phyloP scores from a whole-genome alignment of 1,140 invertebrate genomes.

The Drosophila aff. region DNA sequence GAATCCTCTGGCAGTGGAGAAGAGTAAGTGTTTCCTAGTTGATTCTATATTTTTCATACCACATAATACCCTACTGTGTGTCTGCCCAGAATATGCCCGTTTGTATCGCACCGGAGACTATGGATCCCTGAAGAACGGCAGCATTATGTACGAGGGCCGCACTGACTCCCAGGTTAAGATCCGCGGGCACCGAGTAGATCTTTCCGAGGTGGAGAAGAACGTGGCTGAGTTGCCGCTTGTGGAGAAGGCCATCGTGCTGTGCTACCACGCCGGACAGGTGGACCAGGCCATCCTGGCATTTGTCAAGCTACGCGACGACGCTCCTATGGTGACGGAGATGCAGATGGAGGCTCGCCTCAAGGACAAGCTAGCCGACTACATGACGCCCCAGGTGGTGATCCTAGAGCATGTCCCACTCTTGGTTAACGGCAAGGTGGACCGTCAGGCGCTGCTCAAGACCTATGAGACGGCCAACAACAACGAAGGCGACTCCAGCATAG shows the following conservation, averaged over 20 bases:
- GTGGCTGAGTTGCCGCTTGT: constrained; percentile 79
- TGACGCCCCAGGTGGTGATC: constrained; percentile 91
- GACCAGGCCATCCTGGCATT: constrained; percentile 91
- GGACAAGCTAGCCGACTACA: constrained; percentile 89
- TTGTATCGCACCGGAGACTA: constrained; percentile 94
- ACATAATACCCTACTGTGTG: no score
- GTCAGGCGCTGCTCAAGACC: constrained; percentile 90
- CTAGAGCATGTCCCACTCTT: constrained; percentile 91
- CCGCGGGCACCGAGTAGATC: constrained; percentile 92
- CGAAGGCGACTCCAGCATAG: constrained; percentile 77
- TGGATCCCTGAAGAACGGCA: constrained; percentile 90
- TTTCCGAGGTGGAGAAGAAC: constrained; percentile 92
- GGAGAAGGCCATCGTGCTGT: constrained; percentile 88
- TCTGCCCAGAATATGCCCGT: constrained; percentile 87
- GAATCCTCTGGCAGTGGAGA: constrained; percentile 89
- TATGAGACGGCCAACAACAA: constrained; percentile 90
- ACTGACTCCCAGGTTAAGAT: constrained; percentile 95
- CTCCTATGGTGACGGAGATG: constrained; percentile 86
- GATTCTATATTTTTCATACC: background rate
- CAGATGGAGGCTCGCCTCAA: constrained; percentile 89
- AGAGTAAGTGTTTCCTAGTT: constrained; percentile 85
- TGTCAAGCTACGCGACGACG: constrained; percentile 87
- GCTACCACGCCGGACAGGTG: constrained; percentile 91
- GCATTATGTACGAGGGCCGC: constrained; percentile 91
- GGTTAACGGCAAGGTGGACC: constrained; percentile 94